These are phyloP conservation scores for Pseudorectes ferrugineus DNA, from an alignment of 2,113 vertebrate genomes.

Conservation along the genomic window DNA sequence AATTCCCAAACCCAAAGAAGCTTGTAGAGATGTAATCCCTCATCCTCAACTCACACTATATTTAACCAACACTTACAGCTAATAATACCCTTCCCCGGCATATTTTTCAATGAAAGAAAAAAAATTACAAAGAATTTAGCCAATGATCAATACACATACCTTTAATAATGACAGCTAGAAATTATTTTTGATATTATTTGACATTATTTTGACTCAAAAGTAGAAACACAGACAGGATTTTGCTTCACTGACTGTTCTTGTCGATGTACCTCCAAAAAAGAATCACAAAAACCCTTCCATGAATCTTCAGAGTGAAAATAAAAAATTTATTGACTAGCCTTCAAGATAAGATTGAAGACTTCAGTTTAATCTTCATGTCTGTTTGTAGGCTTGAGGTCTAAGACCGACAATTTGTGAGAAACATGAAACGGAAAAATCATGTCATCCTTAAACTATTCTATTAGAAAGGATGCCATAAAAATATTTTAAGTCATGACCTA, in stretches of 20 bases:
- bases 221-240: neutral
- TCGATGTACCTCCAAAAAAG: neutral
- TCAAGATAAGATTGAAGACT: neutral
- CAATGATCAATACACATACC: neutral
- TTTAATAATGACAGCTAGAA: neutral
- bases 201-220: neutral
- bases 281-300: neutral
- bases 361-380: neutral
- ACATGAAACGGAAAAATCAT: neutral
- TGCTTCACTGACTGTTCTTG: neutral
- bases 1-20: neutral
- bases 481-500: neutral
- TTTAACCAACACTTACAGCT: neutral
- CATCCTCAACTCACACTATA: neutral
- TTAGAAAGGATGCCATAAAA: neutral
- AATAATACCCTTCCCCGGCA: neutral
- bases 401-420: neutral
- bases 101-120: neutral
- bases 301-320: neutral
- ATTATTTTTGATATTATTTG: neutral
- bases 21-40: neutral
- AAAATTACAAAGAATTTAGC: neutral
- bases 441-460: neutral
- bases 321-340: neutral
- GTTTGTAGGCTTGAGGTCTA: neutral